Base-by-base conservation (phyloP, 37 sponge, comb jelly and placozoan genomes). In the Cladorhizidae sp. region DNA sequence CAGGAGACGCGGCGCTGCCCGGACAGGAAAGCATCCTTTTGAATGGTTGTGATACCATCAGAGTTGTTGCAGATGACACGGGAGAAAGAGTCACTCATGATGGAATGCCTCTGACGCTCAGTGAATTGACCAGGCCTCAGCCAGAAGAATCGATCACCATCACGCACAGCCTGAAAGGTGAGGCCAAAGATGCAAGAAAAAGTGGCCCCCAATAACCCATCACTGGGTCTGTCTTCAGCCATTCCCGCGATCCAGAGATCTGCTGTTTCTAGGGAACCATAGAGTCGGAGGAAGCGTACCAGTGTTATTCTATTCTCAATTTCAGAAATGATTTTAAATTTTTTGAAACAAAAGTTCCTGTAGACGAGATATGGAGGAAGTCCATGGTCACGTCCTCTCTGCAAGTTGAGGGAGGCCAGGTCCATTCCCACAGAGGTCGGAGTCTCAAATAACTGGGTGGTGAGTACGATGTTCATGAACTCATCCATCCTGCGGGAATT, bases 91-190 rank as follows among this genome's bases (percentile, higher is more conserved):
- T 70, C 67, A 43, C 49, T 72, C 28, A 23, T 25, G 21, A 95
- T 87, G 40, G 84, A 74, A 14, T 22, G 9, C 11, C 82, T 67
- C 59, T 98, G 96, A 14, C 9, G 77, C 23, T 43, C 20, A 32
- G 91, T 91, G 83, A 95, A 95, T 11, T 86, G 88, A 21, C 85
- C 77, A 26, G 74, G 73, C 36, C 88, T 82, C 37, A 63, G 72
- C 69, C 91, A 95, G 72, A 55, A 98, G 80, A 95, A 95, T 32
- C 95, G 62, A 71, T 98, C 98, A 21, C 98, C 98, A 76, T 88
- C 85, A 42, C 93, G 42, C 28, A 91, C 68, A 63, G 70, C 72
- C 28, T 33, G 22, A 43, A 92, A 97, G 26, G 92, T 91, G 54
- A 87, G 26, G 39, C 85, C 94, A 70, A 97, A 77, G 51, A 97